A percentile compares a stretch with the other conserved stretches of the same genome.
Evolutionary conservation across 2,888 invertebrate genomes (phyloP).

Genomic region (Erebia epiphron): DNA sequence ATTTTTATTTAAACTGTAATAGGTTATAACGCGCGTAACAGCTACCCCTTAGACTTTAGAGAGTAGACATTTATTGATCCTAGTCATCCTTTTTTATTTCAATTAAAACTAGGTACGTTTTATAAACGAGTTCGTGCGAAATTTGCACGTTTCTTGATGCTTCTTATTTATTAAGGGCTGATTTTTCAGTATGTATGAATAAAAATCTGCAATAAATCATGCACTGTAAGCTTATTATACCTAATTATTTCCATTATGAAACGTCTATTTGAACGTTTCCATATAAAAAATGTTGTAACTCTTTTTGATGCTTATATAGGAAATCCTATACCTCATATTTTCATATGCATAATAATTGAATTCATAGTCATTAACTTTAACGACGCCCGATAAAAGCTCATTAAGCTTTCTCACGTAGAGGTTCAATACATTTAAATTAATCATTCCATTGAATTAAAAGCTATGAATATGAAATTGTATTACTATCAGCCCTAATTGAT

Average conservation of each 20-base stretch:
- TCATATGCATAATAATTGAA: background rate
- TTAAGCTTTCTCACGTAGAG: slow-evolving; percentile 11
- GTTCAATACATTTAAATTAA: slow-evolving; percentile 11
- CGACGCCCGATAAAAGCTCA: slow-evolving; percentile 17
- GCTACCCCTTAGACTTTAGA: too few species aligned
- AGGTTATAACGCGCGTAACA: background rate
- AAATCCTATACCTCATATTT: background rate
- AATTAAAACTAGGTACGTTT: too few species aligned
- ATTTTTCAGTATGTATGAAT: too few species aligned
- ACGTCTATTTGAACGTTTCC: too few species aligned
- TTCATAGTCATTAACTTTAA: slow-evolving; percentile 16
- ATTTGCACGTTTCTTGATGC: too few species aligned
- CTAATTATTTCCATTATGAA: too few species aligned
- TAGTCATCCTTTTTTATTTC: background rate
- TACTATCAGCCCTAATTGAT: background rate
- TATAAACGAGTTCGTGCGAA: too few species aligned
- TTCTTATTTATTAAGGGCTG: too few species aligned
- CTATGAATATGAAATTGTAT: slow-evolving; percentile 2
- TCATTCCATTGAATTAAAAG: background rate
- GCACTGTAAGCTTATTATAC: too few species aligned
- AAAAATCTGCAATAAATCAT: too few species aligned
- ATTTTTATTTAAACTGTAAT: background rate
- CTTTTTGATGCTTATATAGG: background rate
- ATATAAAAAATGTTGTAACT: too few species aligned
- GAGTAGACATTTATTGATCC: too few species aligned